Percentiles rank a stretch among this genome's conserved stretches.
phyloP scores from a whole-genome alignment of 2,888 invertebrate species.

The Hydroisotoma schaefferi region DNA sequence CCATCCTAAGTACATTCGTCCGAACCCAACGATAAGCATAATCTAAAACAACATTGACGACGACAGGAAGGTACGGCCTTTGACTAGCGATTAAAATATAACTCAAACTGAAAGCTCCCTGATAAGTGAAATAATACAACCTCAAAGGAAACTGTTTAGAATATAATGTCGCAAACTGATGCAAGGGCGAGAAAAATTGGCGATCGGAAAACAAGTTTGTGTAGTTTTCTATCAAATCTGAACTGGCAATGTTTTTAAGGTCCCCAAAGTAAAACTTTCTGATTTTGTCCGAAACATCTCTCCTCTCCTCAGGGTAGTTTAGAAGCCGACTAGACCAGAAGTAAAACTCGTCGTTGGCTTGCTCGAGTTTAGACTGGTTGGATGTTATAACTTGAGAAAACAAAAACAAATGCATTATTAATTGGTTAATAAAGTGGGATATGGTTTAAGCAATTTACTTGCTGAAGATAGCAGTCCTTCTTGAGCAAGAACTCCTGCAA shows the following conservation, averaged over 20 bases:
- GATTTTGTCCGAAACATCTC: constrained; percentile 24
- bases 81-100: constrained; percentile 23
- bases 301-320: constrained; percentile 21
- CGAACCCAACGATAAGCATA: constrained; percentile 18
- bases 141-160: constrained; percentile 24
- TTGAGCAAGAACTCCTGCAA: constrained; percentile 39
- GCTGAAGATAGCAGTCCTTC: constrained; percentile 42
- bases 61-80: constrained; percentile 20
- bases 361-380: constrained; percentile 30
- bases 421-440: background rate
- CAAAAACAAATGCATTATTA: background rate
- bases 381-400: constrained; percentile 21
- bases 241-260: constrained; percentile 19
- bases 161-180: constrained; percentile 22
- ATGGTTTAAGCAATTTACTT: constrained; percentile 11
- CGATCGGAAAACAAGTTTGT: constrained; percentile 36
- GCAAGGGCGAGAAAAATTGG: constrained; percentile 28
- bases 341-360: constrained; percentile 31
- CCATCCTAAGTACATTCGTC: constrained; percentile 14
- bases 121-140: constrained; percentile 27
- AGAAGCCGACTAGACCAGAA: constrained; percentile 26
- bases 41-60: constrained; percentile 24
- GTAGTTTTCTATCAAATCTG: constrained; percentile 24
- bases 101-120: constrained; percentile 19
- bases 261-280: constrained; percentile 35